Evolutionary conservation across 2,888 invertebrate genomes (phyloP), one percentile per base, ranked within the genome.

Genomic region (Diaphora mendica): DNA sequence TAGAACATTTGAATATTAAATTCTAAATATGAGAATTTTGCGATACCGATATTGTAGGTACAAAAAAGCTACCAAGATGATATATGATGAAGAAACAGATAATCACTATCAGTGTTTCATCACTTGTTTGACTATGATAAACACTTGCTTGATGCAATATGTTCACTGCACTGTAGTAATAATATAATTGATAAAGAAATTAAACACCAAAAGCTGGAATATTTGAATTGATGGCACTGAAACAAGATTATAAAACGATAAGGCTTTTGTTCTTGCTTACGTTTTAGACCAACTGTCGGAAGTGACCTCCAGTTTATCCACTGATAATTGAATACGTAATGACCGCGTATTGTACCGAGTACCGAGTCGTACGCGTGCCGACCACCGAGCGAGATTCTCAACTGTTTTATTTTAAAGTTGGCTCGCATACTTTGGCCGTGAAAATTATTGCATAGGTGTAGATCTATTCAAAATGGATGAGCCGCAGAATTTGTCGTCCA

Each of bases 331-430:
- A 86, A 85, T 87, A 87, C 89, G 89, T 88, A 90, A 91, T 85
- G 82, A 79, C 79, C 86, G 85, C 86, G 86, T 86, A 82, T 79
- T 77, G 84, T 81, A 84, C 81, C 79, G 85, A 70, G 35, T 62
- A 62, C 33, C 70, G 70, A 70, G 42, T 62, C 35, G 17, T 13
- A 88, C 92, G 91, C 92, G 92, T 90, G 87, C 86, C 88, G 88
- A 86, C 89, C 89, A 86, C 90, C 91, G 90, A 89, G 89, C 92
- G 88, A 92, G 90, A 92, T 89, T 89, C 90, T 89, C 90, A 89
- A 95, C 95, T 95, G 95, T 94, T 93, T 95, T 94, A 95, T 94
- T 95, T 95, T 94, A 90, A 93, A 89, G 86, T 90, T 92, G 91
- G 91, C 92, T 90, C 83, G 87, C 84, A 82, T 79, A 88, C 89